Conservation (phyloP, 2,113 vertebrate genomes). For the Cyprinus carpio region DNA sequence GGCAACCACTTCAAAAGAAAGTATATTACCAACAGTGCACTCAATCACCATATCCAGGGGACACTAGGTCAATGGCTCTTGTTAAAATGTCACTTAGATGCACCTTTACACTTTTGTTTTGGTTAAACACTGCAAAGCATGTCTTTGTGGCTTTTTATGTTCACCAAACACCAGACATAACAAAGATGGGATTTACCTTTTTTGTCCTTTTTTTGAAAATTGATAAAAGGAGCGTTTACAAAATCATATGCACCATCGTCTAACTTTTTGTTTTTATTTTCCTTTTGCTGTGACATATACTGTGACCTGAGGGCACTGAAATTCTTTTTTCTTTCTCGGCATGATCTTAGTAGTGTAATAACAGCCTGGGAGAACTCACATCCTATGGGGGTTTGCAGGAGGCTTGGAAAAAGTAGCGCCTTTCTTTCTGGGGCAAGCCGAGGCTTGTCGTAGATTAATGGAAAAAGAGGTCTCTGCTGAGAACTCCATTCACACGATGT, state of each 20-base stretch:
- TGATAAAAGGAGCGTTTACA: no score
- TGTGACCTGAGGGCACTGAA: conserved; percentile 49
- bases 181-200: neutral
- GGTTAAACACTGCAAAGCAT: conserved; percentile 5
- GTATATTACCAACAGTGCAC: conserved; percentile 1
- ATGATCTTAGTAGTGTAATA: conserved; percentile 59
- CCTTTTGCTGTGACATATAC: conserved; percentile 44
- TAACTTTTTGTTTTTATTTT: conserved; percentile 29
- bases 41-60: neutral
- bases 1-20: conserved; percentile 41
- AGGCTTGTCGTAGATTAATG: conserved; percentile 63
- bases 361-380: conserved; percentile 52
- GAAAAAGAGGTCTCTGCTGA: conserved; percentile 44
- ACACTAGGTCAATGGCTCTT: conserved; percentile 3
- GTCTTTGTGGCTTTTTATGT: conserved; percentile 2
- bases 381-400: conserved; percentile 48
- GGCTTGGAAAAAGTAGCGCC: conserved; percentile 27
- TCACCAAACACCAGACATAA: neutral
- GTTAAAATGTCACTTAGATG: conserved; percentile 23
- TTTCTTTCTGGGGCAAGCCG: conserved; percentile 57
- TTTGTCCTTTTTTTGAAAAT: neutral
- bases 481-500: conserved; percentile 31
- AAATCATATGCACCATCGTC: neutral
- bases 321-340: conserved; percentile 52
- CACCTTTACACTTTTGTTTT: conserved; percentile 21